A percentile compares a stretch with the other conserved stretches of the same genome.
Evolutionary conservation across 2,888 invertebrate genomes (phyloP).

Genomic region (Hesperia comma): DNA sequence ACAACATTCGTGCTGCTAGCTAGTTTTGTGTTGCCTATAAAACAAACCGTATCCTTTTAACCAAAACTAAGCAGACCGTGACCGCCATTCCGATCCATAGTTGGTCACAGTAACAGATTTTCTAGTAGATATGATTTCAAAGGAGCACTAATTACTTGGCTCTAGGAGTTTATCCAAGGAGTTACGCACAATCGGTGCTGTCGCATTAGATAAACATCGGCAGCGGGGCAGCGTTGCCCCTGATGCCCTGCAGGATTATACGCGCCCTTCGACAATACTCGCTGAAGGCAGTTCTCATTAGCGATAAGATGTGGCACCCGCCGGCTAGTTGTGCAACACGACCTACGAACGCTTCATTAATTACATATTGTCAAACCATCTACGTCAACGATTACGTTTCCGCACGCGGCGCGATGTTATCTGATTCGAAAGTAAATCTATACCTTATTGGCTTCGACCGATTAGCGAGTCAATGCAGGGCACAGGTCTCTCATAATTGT

Average conservation of each 20-base stretch:
- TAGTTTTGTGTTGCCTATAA: no score
- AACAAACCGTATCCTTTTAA: neutral
- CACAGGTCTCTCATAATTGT: constrained; percentile 10
- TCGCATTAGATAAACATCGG: constrained; percentile 49
- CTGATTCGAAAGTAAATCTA: constrained; percentile 3
- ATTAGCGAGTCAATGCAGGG: neutral
- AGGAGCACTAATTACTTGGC: constrained; percentile 15
- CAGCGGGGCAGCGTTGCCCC: constrained; percentile 46
- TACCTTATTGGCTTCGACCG: neutral
- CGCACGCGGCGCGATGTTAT: constrained; percentile 17
- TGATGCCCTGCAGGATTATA: constrained; percentile 50
- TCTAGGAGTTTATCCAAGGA: constrained; percentile 26
- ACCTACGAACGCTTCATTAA: constrained; percentile 66
- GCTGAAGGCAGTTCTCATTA: constrained; percentile 65
- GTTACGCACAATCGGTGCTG: constrained; percentile 46
- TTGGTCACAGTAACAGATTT: constrained; percentile 2
- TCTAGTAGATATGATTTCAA: neutral
- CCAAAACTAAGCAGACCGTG: neutral
- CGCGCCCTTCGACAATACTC: constrained; percentile 58
- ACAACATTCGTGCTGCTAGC: no score
- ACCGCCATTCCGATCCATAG: neutral
- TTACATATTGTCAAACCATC: constrained; percentile 69
- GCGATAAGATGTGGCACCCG: constrained; percentile 64
- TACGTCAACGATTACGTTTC: constrained; percentile 59
- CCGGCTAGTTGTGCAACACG: constrained; percentile 64